These are phyloP conservation scores for Onychostruthus taczanowskii DNA, from an alignment of 2,113 vertebrate genomes.

Conservation along the genomic window DNA sequence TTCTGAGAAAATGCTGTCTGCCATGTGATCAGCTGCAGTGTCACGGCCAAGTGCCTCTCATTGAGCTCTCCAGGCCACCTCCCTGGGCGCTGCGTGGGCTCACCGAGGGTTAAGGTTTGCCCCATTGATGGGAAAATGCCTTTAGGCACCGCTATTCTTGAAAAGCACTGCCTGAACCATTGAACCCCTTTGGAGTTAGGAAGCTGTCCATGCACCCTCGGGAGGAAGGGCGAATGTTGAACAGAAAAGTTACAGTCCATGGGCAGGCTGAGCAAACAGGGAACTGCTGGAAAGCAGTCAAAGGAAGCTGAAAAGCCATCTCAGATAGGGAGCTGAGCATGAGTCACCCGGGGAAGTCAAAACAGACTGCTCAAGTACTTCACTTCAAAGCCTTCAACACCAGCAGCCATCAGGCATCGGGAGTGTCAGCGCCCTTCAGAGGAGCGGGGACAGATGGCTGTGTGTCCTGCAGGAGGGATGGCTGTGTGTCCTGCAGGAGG, in stretches of 20 bases:
- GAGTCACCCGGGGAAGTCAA: slow-evolving; percentile 43
- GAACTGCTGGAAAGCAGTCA: background rate
- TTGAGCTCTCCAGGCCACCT: background rate
- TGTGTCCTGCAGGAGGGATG: background rate
- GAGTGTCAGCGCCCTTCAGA: slow-evolving; percentile 35
- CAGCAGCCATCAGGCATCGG: slow-evolving; percentile 29
- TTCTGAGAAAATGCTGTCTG: background rate
- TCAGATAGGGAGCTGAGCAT: slow-evolving; percentile 30
- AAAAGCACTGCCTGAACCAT: background rate
- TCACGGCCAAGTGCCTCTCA: slow-evolving; percentile 8
- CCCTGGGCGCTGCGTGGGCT: background rate
- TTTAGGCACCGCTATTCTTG: background rate
- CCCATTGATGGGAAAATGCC: background rate
- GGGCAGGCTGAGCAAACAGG: slow-evolving; percentile 31
- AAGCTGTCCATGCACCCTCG: background rate
- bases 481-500: background rate
- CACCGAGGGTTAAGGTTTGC: background rate
- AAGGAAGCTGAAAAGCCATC: slow-evolving; percentile 38
- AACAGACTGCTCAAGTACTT: slow-evolving; percentile 52
- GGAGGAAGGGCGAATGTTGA: background rate
- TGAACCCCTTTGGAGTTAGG: background rate
- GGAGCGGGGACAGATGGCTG: background rate
- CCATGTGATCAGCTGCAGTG: background rate
- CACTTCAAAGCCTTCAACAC: slow-evolving; percentile 58
- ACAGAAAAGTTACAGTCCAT: background rate